These are phyloP conservation scores for Apocheima hispidaria DNA, from an alignment of 2,888 invertebrate species.

Conservation along the genomic window DNA sequence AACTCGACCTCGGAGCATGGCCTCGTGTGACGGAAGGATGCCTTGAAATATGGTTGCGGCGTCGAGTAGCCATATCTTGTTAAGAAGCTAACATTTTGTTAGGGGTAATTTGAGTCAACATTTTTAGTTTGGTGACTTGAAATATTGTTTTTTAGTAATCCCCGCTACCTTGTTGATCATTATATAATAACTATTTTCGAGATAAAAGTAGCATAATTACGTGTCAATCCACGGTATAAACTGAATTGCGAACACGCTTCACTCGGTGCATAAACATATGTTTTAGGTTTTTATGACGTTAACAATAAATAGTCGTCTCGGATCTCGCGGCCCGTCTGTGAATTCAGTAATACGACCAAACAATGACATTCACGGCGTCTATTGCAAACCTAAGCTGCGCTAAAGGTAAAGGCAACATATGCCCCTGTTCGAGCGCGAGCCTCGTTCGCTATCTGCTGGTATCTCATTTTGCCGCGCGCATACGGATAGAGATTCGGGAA, in stretches of 20 bases:
- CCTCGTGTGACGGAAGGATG: conserved; percentile 36
- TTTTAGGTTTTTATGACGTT: too few species aligned
- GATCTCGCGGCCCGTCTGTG: conserved; percentile 63
- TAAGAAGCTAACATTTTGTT: too few species aligned
- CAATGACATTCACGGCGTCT: conserved; percentile 60
- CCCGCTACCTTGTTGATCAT: too few species aligned
- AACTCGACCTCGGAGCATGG: conserved; percentile 47
- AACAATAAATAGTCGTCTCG: too few species aligned
- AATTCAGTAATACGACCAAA: conserved; percentile 62
- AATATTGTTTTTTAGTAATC: too few species aligned
- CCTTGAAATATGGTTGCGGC: conserved; percentile 29
- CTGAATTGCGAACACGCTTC: too few species aligned
- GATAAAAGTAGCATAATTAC: too few species aligned
- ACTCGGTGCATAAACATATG: too few species aligned
- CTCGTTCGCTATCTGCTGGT: conserved; percentile 83
- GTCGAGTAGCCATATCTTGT: neutral
- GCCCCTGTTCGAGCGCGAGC: conserved; percentile 65
- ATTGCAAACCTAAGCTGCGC: conserved; percentile 53
- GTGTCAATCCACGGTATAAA: too few species aligned
- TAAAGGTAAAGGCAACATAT: conserved; percentile 47
- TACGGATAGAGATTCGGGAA: conserved; percentile 69
- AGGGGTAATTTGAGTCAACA: too few species aligned
- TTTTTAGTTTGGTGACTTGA: too few species aligned
- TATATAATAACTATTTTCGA: too few species aligned
- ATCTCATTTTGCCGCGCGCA: conserved; percentile 81